Conservation (phyloP, 2,113 vertebrate species). For the Cavia porcellus region DNA sequence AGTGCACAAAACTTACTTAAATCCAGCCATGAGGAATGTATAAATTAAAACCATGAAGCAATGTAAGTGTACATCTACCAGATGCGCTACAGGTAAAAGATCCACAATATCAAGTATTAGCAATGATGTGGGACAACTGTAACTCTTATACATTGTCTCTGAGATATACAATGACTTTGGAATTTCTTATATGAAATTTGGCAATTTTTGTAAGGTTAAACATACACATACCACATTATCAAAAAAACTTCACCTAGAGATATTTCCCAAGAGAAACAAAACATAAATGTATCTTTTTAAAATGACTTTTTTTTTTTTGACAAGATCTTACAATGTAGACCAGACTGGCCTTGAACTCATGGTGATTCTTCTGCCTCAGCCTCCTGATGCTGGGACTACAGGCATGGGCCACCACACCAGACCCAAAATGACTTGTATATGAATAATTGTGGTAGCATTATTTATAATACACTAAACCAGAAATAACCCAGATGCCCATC, state of each 20-base stretch:
- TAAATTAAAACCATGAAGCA: constrained; percentile 13
- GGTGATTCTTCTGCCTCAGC: not conserved
- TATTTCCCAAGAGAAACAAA: not conserved
- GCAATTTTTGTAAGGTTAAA: not conserved
- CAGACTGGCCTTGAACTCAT: not conserved
- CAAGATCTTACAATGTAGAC: not conserved
- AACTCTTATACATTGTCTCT: not conserved
- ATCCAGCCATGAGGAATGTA: not conserved
- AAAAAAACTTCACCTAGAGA: not conserved
- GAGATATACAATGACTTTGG: not conserved
- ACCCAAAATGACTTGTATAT: not conserved
- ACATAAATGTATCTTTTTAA: not conserved
- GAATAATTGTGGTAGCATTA: not conserved
- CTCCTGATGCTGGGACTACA: not conserved
- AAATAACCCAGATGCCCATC: not conserved
- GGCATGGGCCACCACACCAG: not conserved
- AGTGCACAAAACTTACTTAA: not conserved
- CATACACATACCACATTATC: not conserved
- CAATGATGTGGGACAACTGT: not conserved
- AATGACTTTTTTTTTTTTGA: not conserved
- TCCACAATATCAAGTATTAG: not conserved
- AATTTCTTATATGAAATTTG: not conserved
- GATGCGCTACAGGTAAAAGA: not conserved
- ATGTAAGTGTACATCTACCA: not conserved
- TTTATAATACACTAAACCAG: not conserved